A percentile compares a stretch with the other conserved stretches of the same genome.
Conservation (phyloP, 2,797 vertebrate species). For the Enteromius viviparus region DNA sequence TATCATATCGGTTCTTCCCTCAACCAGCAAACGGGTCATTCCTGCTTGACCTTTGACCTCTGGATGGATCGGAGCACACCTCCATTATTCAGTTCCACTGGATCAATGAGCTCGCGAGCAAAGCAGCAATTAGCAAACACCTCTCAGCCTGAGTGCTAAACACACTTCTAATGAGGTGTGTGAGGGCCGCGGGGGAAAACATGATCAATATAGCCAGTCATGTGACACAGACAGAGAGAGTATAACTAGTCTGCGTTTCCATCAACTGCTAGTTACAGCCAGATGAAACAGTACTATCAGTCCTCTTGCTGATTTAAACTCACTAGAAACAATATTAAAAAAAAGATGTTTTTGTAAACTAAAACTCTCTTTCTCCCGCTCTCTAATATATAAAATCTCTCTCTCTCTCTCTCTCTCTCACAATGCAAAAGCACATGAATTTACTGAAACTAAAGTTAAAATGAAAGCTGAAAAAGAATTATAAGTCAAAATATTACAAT, state of each 20-base stretch:
- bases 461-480: background rate
- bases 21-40: slow-evolving; percentile 25
- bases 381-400: no score
- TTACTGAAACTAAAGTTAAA: background rate
- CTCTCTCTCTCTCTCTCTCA: no score
- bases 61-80: slow-evolving; percentile 19
- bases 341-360: background rate
- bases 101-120: slow-evolving; percentile 21
- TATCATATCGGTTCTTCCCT: slow-evolving; percentile 1
- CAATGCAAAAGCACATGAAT: background rate
- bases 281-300: background rate
- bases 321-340: background rate
- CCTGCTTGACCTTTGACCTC: slow-evolving; percentile 15
- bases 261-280: background rate
- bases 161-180: slow-evolving; percentile 44
- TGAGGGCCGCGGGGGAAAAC: slow-evolving; percentile 7
- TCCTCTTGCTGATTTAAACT: background rate
- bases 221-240: background rate
- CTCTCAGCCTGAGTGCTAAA: slow-evolving; percentile 4
- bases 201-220: slow-evolving; percentile 20
- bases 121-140: slow-evolving; percentile 40
- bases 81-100: slow-evolving; percentile 22
- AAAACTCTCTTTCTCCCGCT: background rate
- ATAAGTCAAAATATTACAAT: background rate
- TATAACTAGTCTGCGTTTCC: background rate